A percentile compares a stretch with the other conserved stretches of the same genome.
phyloP scores from a whole-genome alignment of 2,113 vertebrate species.

The Smithornis capensis region DNA sequence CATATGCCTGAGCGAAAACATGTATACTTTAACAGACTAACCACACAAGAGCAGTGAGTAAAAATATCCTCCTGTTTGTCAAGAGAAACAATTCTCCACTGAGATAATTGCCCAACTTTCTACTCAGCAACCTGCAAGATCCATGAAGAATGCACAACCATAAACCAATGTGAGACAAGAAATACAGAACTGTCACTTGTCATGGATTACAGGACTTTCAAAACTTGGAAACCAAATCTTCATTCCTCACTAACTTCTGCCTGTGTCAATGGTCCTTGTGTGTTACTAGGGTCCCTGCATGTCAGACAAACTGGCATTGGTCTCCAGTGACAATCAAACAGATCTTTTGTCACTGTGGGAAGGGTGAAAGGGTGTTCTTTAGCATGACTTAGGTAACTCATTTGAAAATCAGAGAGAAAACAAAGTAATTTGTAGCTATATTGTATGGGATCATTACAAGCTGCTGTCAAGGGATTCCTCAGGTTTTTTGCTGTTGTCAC shows the following conservation, averaged over 20 bases:
- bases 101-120: not conserved
- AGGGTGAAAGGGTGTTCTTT: not conserved
- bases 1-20: not conserved
- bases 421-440: not conserved
- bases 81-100: not conserved
- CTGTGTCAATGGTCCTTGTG: not conserved
- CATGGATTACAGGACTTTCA: not conserved
- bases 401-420: not conserved
- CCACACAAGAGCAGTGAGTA: not conserved
- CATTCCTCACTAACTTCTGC: not conserved
- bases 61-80: not conserved
- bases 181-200: not conserved
- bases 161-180: not conserved
- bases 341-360: not conserved
- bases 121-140: not conserved
- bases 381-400: not conserved
- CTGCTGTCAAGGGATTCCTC: not conserved
- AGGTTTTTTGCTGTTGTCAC: not conserved
- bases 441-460: rapidly evolving
- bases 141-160: rapidly evolving
- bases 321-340: not conserved
- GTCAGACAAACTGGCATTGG: not conserved
- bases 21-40: not conserved
- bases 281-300: not conserved
- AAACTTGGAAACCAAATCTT: not conserved